These are phyloP conservation scores for Oenanthe melanoleuca DNA, from an alignment of 2,113 vertebrate genomes.

Conservation along the genomic window DNA sequence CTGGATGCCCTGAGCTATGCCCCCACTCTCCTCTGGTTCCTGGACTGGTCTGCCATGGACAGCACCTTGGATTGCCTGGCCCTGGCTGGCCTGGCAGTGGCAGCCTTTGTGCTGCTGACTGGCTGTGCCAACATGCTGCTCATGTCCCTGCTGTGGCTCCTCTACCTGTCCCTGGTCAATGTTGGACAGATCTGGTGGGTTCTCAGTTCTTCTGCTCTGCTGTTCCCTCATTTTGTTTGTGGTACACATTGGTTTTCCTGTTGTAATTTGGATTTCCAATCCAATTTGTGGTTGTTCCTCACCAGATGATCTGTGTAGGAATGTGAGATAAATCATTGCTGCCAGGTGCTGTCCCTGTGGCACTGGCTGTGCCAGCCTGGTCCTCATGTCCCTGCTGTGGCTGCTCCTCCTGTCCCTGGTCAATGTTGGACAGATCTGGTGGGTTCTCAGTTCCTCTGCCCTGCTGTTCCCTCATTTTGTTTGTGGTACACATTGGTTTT, in stretches of 20 bases:
- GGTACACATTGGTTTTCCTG: accelerated
- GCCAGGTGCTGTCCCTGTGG: too few relatives aligned
- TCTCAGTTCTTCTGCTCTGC: not conserved
- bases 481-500: not conserved
- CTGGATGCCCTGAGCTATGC: slow-evolving; percentile 80
- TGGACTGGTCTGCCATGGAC: slow-evolving; percentile 90
- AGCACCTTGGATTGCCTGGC: slow-evolving; percentile 84
- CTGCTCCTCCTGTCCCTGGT: too few relatives aligned
- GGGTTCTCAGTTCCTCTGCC: too few relatives aligned
- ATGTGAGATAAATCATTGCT: too few relatives aligned
- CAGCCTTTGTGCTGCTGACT: slow-evolving; percentile 80
- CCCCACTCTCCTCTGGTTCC: slow-evolving; percentile 87
- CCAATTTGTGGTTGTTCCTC: not conserved
- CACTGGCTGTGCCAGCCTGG: slow-evolving; percentile 87
- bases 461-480: too few relatives aligned
- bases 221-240: not conserved
- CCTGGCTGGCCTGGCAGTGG: slow-evolving; percentile 79
- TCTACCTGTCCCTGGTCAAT: slow-evolving; percentile 91
- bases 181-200: slow-evolving; percentile 96
- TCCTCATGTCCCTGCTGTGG: slow-evolving; percentile 71
- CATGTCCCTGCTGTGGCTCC: slow-evolving; percentile 87
- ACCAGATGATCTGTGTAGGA: accelerated
- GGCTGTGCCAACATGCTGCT: slow-evolving; percentile 92
- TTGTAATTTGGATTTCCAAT: not conserved
- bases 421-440: too few relatives aligned